phyloP scores from a whole-genome alignment of 2,113 vertebrate genomes.

The Oryzias curvinotus region DNA sequence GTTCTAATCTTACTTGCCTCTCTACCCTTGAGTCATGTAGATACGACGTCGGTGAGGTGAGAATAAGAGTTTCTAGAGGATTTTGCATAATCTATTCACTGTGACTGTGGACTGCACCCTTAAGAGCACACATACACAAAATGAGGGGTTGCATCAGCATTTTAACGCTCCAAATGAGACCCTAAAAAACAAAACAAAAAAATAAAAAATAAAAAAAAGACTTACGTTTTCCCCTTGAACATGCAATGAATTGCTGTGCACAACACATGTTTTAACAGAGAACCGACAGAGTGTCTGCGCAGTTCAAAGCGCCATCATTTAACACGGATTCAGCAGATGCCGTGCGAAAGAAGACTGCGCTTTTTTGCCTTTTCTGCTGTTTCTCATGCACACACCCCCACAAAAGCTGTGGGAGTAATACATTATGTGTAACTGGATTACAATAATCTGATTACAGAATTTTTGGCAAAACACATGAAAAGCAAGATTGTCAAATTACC shows the following conservation, averaged over 20 bases:
- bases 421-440: conserved; percentile 66
- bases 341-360: conserved; percentile 39
- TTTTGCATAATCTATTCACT: conserved; percentile 69
- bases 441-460: conserved; percentile 69
- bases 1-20: conserved; percentile 38
- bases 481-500: conserved; percentile 47
- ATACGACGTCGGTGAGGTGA: conserved; percentile 37
- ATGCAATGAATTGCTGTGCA: neutral
- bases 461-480: conserved; percentile 22
- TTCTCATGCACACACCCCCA: conserved; percentile 44
- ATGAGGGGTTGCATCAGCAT: conserved; percentile 47
- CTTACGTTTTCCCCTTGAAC: conserved; percentile 9
- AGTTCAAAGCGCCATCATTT: conserved; percentile 13
- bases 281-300: conserved; percentile 16
- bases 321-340: conserved; percentile 14
- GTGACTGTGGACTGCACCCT: conserved; percentile 35
- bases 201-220: neutral
- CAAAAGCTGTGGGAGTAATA: conserved; percentile 55
- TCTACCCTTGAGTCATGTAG: conserved; percentile 46
- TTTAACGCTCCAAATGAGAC: conserved; percentile 33
- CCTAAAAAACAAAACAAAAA: neutral
- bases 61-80: conserved; percentile 53
- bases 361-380: conserved; percentile 24
- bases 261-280: conserved; percentile 1
- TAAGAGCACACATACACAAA: conserved; percentile 5